Evolutionary conservation across 2,797 vertebrate species (phyloP).

Genomic region (Sebastes iracundus): DNA sequence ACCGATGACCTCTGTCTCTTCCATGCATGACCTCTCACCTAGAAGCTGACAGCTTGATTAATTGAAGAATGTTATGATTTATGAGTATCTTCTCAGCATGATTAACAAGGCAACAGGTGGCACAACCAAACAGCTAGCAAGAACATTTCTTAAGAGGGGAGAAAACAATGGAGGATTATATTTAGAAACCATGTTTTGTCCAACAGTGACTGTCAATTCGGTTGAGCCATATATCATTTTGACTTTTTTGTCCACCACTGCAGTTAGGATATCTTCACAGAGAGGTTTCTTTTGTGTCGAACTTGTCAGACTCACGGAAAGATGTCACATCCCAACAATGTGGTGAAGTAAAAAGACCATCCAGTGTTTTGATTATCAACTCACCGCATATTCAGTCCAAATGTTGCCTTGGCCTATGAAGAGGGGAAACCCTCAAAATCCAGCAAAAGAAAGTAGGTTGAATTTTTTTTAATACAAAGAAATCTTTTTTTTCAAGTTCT

Average conservation of each 20-base stretch:
- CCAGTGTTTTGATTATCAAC: conserved; percentile 17
- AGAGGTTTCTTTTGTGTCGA: conserved; percentile 68
- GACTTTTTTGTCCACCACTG: conserved; percentile 81
- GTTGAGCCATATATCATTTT: conserved; percentile 86
- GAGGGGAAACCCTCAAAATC: neutral
- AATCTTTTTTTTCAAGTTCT: neutral
- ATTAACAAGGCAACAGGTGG: conserved; percentile 99
- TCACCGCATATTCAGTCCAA: conserved; percentile 7
- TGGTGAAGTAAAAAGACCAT: conserved; percentile 19
- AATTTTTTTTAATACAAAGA: neutral
- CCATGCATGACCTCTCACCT: conserved; percentile 92
- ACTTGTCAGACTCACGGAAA: conserved; percentile 34
- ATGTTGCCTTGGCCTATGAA: neutral
- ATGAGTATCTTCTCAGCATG: conserved; percentile 98
- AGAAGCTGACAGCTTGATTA: conserved; percentile 99
- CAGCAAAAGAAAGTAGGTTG: neutral
- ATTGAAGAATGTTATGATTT: conserved; percentile 99
- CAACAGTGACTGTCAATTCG: conserved; percentile 73
- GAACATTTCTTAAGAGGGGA: conserved; percentile 87
- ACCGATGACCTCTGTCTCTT: conserved; percentile 94
- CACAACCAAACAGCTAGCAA: conserved; percentile 89
- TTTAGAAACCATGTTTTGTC: conserved; percentile 80
- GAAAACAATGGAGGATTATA: conserved; percentile 83
- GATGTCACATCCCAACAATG: conserved; percentile 39
- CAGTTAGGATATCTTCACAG: conserved; percentile 73